Percentiles rank a stretch among this genome's conserved stretches.
phyloP scores from a whole-genome alignment of 2,113 vertebrate species.

The Equus quagga region DNA sequence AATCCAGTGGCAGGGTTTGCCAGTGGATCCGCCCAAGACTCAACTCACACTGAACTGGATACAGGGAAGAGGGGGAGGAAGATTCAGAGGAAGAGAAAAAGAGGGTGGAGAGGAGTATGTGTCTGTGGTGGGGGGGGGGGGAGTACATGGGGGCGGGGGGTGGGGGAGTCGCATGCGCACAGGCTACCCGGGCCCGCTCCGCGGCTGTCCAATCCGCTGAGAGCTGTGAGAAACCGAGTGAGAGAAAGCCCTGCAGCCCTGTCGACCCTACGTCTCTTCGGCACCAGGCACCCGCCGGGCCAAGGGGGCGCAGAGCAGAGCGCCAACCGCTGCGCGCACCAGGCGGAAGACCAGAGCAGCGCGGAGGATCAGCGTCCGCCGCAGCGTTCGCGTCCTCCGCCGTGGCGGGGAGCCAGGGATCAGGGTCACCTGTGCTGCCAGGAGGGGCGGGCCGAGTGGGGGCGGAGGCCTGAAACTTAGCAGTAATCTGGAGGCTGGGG shows the following conservation, averaged over 20 bases:
- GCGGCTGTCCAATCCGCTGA: slow-evolving; percentile 83
- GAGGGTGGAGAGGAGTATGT: neutral
- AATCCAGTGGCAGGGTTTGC: slow-evolving; percentile 89
- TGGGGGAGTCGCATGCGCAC: slow-evolving; percentile 80
- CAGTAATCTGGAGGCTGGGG: neutral
- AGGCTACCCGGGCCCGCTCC: slow-evolving; percentile 58
- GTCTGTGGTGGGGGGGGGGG: neutral
- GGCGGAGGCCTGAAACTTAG: slow-evolving; percentile 58
- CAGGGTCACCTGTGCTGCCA: neutral
- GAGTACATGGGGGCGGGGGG: neutral
- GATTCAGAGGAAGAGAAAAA: neutral
- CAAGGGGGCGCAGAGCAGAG: slow-evolving; percentile 49
- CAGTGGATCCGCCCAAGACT: slow-evolving; percentile 83
- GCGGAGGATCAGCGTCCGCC: neutral
- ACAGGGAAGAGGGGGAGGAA: neutral
- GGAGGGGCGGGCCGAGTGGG: slow-evolving; percentile 49
- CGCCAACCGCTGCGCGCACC: neutral
- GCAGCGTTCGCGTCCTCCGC: neutral
- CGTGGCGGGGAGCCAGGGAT: neutral
- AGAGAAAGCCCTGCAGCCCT: slow-evolving; percentile 81
- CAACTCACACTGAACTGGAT: slow-evolving; percentile 38
- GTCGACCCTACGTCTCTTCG: slow-evolving; percentile 73
- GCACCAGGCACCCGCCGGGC: slow-evolving; percentile 78
- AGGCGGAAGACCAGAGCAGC: neutral
- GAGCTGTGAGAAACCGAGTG: slow-evolving; percentile 80